phyloP scores from a whole-genome alignment of 2,113 vertebrate genomes.

The Macquaria ambigua region DNA sequence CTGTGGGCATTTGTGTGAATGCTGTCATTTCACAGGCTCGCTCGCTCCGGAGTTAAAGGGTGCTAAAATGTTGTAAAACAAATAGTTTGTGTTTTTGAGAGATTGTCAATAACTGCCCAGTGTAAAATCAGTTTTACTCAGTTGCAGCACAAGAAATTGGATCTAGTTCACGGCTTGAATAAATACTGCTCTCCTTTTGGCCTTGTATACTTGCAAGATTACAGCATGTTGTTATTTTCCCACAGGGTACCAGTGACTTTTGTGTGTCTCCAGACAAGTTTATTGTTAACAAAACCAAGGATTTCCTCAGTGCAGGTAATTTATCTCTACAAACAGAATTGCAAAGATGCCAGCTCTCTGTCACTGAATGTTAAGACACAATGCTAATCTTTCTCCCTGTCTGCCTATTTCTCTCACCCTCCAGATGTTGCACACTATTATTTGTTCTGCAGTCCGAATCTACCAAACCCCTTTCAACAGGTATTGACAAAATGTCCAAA shows the following conservation, averaged over 20 bases:
- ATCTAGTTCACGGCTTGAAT: conserved; percentile 33
- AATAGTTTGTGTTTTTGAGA: conserved; percentile 18
- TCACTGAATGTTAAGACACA: conserved; percentile 1
- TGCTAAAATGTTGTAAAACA: conserved; percentile 23
- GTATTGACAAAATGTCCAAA: conserved; percentile 79
- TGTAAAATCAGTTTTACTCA: conserved; percentile 24
- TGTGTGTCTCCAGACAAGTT: conserved; percentile 93
- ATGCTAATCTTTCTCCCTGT: conserved; percentile 26
- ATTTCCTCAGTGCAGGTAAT: conserved; percentile 87
- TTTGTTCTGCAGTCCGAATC: conserved; percentile 92
- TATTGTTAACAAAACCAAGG: conserved; percentile 90
- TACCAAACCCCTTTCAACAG: conserved; percentile 96
- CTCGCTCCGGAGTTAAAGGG: background rate
- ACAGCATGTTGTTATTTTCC: conserved; percentile 42
- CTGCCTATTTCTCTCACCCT: conserved; percentile 57
- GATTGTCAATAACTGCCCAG: conserved; percentile 20
- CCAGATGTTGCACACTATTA: conserved; percentile 93
- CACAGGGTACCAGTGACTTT: conserved; percentile 95
- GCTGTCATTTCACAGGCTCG: background rate
- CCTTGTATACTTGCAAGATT: conserved; percentile 12
- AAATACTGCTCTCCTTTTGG: background rate
- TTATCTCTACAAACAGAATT: conserved; percentile 23
- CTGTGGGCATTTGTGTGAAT: background rate
- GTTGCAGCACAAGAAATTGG: conserved; percentile 15
- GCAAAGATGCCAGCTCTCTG: conserved; percentile 12